phyloP scores from a whole-genome alignment of 2,888 invertebrate genomes.

The Xanthia togata region DNA sequence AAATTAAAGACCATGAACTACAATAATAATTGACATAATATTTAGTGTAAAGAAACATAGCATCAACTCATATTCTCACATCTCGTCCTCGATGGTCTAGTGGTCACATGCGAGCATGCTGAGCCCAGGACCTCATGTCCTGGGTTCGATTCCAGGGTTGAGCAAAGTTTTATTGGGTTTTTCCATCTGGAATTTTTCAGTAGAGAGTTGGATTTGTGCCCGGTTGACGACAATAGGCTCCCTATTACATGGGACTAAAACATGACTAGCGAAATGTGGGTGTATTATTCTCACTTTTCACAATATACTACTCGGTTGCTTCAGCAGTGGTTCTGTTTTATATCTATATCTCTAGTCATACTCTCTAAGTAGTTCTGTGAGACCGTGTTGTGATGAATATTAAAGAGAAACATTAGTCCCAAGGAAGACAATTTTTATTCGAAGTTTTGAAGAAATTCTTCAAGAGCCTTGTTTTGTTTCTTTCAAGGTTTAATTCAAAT shows the following conservation, averaged over 20 bases:
- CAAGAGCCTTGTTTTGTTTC: conserved; percentile 9
- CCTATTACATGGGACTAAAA: too few relatives aligned
- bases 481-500: conserved; percentile 65
- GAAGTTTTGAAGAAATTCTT: conserved; percentile 28
- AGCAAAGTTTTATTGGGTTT: too few relatives aligned
- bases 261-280: too few relatives aligned
- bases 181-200: too few relatives aligned
- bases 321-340: neutral
- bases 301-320: neutral
- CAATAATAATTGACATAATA: neutral
- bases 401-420: conserved; percentile 9
- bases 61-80: too few relatives aligned
- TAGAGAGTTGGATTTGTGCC: too few relatives aligned
- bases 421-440: conserved; percentile 17
- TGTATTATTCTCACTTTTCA: too few relatives aligned
- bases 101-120: too few relatives aligned
- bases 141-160: too few relatives aligned
- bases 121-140: too few relatives aligned
- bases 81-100: too few relatives aligned
- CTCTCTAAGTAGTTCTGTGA: neutral
- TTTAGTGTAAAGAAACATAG: neutral
- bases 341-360: neutral
- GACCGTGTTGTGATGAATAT: conserved; percentile 6
- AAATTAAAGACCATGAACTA: neutral
- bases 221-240: too few relatives aligned